These are phyloP conservation scores for Peromyscus maniculatus DNA, from an alignment of 2,113 vertebrate genomes.

Conservation along the genomic window DNA sequence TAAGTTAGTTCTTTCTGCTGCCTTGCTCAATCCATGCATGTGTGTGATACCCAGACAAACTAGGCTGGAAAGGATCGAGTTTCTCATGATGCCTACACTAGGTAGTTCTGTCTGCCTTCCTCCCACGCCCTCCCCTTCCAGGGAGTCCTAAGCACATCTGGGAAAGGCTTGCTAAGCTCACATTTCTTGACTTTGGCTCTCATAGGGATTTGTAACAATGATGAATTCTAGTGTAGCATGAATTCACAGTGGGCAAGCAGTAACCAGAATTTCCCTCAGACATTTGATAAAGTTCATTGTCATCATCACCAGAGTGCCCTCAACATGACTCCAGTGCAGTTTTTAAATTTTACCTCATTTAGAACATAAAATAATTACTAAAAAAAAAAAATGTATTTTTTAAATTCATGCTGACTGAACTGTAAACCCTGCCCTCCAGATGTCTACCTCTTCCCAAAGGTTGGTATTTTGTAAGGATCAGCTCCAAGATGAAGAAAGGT, in stretches of 20 bases:
- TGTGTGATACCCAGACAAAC: background rate
- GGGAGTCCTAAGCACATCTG: background rate
- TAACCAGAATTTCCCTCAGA: slow-evolving; percentile 46
- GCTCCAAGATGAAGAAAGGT: slow-evolving; percentile 38
- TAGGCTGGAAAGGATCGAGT: background rate
- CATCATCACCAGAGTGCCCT: slow-evolving; percentile 74
- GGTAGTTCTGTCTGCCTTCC: background rate
- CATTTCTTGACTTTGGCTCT: slow-evolving; percentile 54
- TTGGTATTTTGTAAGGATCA: slow-evolving; percentile 63
- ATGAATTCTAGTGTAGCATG: slow-evolving; percentile 57
- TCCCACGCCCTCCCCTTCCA: background rate
- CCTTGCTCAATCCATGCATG: background rate
- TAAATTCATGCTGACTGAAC: slow-evolving; percentile 51
- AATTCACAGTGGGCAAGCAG: slow-evolving; percentile 64
- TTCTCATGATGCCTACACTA: background rate
- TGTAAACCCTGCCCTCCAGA: slow-evolving; percentile 62
- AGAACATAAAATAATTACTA: slow-evolving; percentile 56
- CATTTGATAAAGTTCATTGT: slow-evolving; percentile 69
- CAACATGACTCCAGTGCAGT: slow-evolving; percentile 43
- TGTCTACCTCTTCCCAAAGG: slow-evolving; percentile 79
- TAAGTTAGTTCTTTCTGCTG: background rate
- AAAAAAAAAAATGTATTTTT: slow-evolving; percentile 75
- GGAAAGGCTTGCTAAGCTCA: slow-evolving; percentile 43
- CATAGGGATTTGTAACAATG: slow-evolving; percentile 26
- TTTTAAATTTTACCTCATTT: slow-evolving; percentile 76